phyloP scores from a whole-genome alignment of 2,113 vertebrate species.

The Synodontis membranacea region DNA sequence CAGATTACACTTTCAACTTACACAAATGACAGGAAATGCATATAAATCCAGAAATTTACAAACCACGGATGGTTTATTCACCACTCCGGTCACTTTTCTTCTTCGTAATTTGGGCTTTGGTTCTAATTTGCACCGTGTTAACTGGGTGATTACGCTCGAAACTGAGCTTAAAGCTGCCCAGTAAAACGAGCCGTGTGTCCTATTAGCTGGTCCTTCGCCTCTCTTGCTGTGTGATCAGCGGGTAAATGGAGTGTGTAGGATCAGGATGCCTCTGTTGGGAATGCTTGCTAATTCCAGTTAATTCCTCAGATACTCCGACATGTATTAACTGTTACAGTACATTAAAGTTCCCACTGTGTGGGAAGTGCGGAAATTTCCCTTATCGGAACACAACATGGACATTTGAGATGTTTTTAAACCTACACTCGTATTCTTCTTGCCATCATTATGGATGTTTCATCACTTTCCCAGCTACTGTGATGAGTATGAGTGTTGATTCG shows the following conservation, averaged over 20 bases:
- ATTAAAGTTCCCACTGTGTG: constrained; percentile 42
- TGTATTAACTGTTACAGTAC: constrained; percentile 67
- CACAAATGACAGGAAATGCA: not conserved
- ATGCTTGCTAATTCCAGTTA: constrained; percentile 69
- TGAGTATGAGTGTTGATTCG: not conserved
- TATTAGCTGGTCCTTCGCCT: not conserved
- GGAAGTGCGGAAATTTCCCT: not conserved
- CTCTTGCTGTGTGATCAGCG: constrained; percentile 33
- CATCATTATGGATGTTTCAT: not conserved
- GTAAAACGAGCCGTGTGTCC: not conserved
- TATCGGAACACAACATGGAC: not conserved
- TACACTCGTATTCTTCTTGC: not conserved
- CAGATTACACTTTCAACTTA: not conserved
- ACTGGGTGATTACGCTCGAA: constrained; percentile 17
- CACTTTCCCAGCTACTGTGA: not conserved
- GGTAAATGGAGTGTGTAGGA: constrained; percentile 54
- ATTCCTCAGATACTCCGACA: constrained; percentile 69
- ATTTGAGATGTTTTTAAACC: not conserved
- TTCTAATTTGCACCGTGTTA: constrained; percentile 1
- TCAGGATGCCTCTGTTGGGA: constrained; percentile 59
- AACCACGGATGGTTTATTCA: not conserved
- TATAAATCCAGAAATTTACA: not conserved
- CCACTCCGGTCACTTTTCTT: not conserved
- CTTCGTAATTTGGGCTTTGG: not conserved
- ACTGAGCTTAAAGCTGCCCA: not conserved